Base-by-base conservation (phyloP, 2,113 vertebrate species). In the Otolemur garnettii region DNA sequence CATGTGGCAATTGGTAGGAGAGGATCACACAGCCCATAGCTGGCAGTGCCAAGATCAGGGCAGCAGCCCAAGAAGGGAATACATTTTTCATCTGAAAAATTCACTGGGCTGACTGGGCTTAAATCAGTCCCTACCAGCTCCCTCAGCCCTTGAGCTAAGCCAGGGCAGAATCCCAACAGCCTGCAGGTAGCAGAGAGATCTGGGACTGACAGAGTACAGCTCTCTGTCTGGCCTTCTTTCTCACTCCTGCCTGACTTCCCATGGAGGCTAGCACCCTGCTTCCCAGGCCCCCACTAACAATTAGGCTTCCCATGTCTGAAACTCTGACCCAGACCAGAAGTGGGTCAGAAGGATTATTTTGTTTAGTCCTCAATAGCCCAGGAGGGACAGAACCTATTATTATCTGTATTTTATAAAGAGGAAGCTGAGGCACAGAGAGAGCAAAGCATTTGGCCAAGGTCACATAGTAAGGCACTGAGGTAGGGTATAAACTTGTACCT, bases 71-170 rank as follows among this genome's bases (percentile, higher is more conserved):
- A 42, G 60, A 80, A 42, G 45, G 50, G 42, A 38, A 62, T 64
- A 35, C 18, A 79, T n/a, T 80, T 94, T 95, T 85, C 66, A 80
- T 69, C 38, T 85, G 68, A 69, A 96, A 96, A 96, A 62, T 35
- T 69, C 42, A 0, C 14, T 62, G 75, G 45, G 7, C 33, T 62
- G 66, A 53, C 3, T 57, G 72, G 30, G 22, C 21, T 62, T 66
- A 59, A n/a, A 53, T 91, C 19, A 28, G 59, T 77, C 33, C 8
- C 83, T 19, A 81, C 15, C 33, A 55, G 57, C 53, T 7, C 28
- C 33, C 28, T 33, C 1, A 19, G 15, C 50, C 42, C 55, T 50
- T 78, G n/a, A n/a, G 68, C 64, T 66, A 74, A 71, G 35, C 64
- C 85, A 88, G 42, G 78, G 53, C 71, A 33, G 79, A 94, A 84